These are phyloP conservation scores for Pandion haliaetus DNA, from an alignment of 2,113 vertebrate species.

Conservation along the genomic window DNA sequence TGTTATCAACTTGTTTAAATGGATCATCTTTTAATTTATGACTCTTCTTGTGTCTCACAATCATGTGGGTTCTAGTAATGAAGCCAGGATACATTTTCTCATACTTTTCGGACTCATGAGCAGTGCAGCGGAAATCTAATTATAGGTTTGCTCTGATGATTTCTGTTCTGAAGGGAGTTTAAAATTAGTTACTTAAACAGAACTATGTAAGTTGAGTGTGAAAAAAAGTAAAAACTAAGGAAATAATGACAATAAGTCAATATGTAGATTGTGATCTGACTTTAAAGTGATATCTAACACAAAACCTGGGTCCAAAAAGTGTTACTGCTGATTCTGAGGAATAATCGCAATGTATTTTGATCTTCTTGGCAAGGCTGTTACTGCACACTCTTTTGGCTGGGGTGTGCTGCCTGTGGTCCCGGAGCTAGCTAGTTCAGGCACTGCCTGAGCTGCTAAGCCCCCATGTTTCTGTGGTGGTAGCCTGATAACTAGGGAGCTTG, in stretches of 20 bases:
- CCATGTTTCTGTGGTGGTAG: accelerated
- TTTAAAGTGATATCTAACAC: not conserved
- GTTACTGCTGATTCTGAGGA: not conserved
- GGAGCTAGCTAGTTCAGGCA: not conserved
- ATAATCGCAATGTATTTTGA: not conserved
- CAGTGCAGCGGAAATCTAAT: constrained; percentile 46
- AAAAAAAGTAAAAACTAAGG: not conserved
- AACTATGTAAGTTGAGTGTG: not conserved
- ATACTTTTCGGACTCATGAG: constrained; percentile 2
- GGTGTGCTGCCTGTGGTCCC: not conserved
- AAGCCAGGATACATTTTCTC: constrained; percentile 39
- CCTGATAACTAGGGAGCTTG: not conserved
- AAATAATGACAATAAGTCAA: not conserved
- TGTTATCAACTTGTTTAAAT: not conserved
- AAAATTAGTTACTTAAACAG: not conserved
- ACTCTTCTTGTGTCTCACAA: not conserved
- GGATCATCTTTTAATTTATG: not conserved
- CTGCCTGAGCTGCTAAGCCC: not conserved
- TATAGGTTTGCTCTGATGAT: constrained; percentile 24
- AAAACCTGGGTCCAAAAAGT: not conserved
- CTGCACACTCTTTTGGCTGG: not conserved
- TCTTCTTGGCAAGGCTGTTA: not conserved
- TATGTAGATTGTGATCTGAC: not conserved
- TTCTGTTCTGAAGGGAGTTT: not conserved
- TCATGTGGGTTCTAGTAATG: not conserved